Base-by-base conservation (phyloP, 1,140 invertebrate species). In the Polypedilum pembai region DNA sequence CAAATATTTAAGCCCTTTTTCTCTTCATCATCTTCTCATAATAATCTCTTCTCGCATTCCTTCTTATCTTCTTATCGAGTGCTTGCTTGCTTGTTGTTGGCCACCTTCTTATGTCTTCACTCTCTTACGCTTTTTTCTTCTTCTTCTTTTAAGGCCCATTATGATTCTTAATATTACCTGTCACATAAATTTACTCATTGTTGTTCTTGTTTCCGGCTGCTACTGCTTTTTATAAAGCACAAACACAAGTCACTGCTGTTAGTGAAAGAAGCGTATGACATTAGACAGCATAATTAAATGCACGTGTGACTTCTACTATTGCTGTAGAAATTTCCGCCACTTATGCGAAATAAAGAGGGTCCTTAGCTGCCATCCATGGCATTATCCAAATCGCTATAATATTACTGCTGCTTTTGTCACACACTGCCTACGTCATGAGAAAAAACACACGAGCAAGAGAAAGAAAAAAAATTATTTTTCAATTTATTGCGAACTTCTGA, bases 211-310 rank as follows among this genome's bases (percentile, higher is more conserved):
- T 56, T 33, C 24, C 24, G 24, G 24, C n/a, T n/a, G n/a, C n/a
- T 33, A 33, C 24, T 33, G 1, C 5, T 5, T 33, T 56, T 56
- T 56, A 45, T 56, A 56, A 45, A 45, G 40, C 40, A 5, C 10
- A 41, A 41, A 41, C 5, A 45, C 1, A 45, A 12, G 1, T 45
- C 15, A 45, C 41, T 45, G 41, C 41, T 15, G 41, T 33, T 33
- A 33, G 2, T 33, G 24, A 33, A 33, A 15, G 45, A 56, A 56
- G 12, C 12, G 45, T n/a, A 56, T 56, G 45, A 69, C 65, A 69
- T 69, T 69, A 69, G 17, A 69, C 65, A 21, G 65, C 15, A 69
- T 69, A 69, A 69, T 69, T 69, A 69, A 69, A 69, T 69, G 65
- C 65, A 69, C 65, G 65, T 69, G 65, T 69, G 65, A 4, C 65